Evolutionary conservation across 2,797 vertebrate species (phyloP).

Genomic region (Liparis tanakae): DNA sequence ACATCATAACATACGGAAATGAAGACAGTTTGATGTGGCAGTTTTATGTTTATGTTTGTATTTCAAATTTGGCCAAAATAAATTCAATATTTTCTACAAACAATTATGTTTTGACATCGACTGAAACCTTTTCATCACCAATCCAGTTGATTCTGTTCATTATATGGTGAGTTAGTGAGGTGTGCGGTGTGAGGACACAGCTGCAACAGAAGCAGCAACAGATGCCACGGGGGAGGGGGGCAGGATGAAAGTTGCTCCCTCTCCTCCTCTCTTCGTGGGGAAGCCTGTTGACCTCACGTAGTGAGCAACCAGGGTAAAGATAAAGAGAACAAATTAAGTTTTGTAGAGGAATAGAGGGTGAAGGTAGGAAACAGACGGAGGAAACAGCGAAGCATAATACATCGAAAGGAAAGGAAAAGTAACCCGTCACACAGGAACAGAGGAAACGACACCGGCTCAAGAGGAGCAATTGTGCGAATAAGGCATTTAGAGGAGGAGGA

Average conservation of each 20-base stretch:
- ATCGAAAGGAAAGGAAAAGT: conserved; percentile 41
- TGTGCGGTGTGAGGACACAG: conserved; percentile 11
- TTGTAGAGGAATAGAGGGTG: neutral
- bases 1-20: conserved; percentile 46
- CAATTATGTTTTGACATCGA: conserved; percentile 33
- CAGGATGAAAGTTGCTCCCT: conserved; percentile 38
- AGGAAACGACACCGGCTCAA: conserved; percentile 37
- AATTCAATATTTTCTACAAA: conserved; percentile 22
- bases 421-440: neutral
- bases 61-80: conserved; percentile 9
- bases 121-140: conserved; percentile 13
- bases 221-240: conserved; percentile 29
- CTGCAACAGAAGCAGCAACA: conserved; percentile 31
- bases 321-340: neutral
- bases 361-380: neutral
- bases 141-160: conserved; percentile 19
- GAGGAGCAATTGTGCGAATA: conserved; percentile 24
- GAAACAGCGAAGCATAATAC: conserved; percentile 5
- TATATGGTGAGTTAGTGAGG: conserved; percentile 5
- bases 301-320: neutral
- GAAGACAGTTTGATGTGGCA: conserved; percentile 63
- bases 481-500: conserved; percentile 29
- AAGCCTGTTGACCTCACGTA: conserved; percentile 31
- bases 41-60: conserved; percentile 47
- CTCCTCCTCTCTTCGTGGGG: conserved; percentile 23